Conservation (phyloP, 2,888 invertebrate species). For the Trachelus iudaicus region DNA sequence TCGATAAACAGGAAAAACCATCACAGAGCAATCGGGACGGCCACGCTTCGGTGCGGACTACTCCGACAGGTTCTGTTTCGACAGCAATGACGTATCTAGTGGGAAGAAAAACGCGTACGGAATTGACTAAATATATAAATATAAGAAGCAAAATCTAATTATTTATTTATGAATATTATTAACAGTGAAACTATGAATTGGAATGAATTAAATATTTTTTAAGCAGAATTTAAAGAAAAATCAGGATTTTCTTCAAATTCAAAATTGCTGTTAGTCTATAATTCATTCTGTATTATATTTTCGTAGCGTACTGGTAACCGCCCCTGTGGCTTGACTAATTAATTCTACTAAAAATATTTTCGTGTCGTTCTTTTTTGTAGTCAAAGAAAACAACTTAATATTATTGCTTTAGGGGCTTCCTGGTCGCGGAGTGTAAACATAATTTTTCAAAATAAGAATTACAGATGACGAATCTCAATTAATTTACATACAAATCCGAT, state of each 20-base stretch:
- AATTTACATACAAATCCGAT: no score
- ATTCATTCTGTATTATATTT: no score
- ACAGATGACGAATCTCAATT: no score
- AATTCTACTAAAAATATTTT: background rate
- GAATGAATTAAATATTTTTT: background rate
- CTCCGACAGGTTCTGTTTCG: constrained; percentile 13
- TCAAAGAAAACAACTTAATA: background rate
- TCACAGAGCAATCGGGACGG: constrained; percentile 34
- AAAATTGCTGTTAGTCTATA: no score
- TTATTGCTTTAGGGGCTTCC: background rate
- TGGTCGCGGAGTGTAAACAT: background rate
- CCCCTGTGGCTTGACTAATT: no score
- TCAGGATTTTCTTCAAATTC: no score
- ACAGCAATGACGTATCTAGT: background rate
- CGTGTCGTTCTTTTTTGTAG: background rate
- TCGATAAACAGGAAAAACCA: constrained; percentile 42
- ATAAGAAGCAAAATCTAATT: background rate
- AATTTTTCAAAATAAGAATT: no score
- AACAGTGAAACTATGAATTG: background rate
- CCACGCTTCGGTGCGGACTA: constrained; percentile 22
- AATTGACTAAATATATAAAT: background rate
- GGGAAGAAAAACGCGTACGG: background rate
- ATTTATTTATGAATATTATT: background rate
- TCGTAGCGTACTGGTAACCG: no score
- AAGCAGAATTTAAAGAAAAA: no score